phyloP scores from a whole-genome alignment of 2,888 invertebrate species.

The Isotomurus palustris region DNA sequence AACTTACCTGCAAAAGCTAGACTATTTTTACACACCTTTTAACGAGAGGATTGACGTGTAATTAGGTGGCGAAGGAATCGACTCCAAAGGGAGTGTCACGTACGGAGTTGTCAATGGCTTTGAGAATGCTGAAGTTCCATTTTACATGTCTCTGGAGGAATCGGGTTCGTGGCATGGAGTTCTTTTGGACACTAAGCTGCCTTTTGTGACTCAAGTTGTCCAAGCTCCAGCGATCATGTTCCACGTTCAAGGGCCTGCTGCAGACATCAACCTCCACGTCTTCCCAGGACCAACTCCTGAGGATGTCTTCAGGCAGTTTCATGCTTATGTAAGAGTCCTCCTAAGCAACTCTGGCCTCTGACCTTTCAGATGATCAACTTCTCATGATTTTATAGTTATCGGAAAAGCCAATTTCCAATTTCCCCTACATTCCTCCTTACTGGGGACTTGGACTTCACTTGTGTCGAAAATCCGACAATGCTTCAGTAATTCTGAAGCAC shows the following conservation, averaged over 20 bases:
- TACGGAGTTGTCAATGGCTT: constrained; percentile 34
- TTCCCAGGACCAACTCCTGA: constrained; percentile 56
- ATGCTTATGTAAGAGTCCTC: constrained; percentile 21
- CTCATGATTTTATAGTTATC: constrained; percentile 1
- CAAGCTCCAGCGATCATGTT: constrained; percentile 55
- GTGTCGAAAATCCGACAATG: constrained; percentile 49
- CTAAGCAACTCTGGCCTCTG: too few relatives aligned
- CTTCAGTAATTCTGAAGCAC: constrained; percentile 46
- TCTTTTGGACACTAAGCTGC: constrained; percentile 55
- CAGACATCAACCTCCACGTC: constrained; percentile 52
- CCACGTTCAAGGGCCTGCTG: constrained; percentile 39
- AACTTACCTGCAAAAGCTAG: background rate
- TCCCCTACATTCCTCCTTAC: constrained; percentile 48
- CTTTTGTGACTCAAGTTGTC: constrained; percentile 57
- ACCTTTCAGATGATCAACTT: background rate
- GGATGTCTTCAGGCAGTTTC: constrained; percentile 52
- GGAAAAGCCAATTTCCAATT: background rate
- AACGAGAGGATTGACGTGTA: background rate
- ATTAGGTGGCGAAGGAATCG: constrained; percentile 30
- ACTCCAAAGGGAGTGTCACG: constrained; percentile 13
- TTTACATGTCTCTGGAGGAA: constrained; percentile 49
- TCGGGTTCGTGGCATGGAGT: constrained; percentile 58
- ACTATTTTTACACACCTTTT: background rate
- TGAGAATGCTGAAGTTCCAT: constrained; percentile 45
- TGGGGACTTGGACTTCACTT: constrained; percentile 54